Evolutionary conservation across 92 coral and sea anemone genomes (phyloP).

Genomic region (Metridium senile): DNA sequence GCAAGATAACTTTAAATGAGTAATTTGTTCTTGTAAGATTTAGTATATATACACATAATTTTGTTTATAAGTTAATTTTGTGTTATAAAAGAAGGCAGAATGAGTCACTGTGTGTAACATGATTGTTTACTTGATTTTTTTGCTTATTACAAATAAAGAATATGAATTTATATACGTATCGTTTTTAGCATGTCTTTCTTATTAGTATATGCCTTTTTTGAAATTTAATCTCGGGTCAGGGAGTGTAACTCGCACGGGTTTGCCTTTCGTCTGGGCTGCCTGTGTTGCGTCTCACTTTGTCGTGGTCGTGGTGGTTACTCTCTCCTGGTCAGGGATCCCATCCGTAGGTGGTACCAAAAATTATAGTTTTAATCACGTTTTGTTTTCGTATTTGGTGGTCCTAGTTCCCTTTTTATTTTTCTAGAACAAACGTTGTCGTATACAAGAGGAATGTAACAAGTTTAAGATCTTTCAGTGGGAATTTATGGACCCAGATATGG

Average conservation of each 20-base stretch:
- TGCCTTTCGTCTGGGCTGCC: constrained; percentile 11
- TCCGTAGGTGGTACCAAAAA: background rate
- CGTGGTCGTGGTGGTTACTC: constrained; percentile 18
- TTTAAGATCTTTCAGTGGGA: background rate
- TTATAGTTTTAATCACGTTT: background rate
- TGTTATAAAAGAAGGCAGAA: background rate
- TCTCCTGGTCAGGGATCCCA: constrained; percentile 16
- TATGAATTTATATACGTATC: background rate
- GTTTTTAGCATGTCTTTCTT: background rate
- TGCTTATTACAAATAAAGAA: background rate
- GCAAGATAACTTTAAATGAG: no score
- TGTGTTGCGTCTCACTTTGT: constrained; percentile 12
- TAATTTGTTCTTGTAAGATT: background rate
- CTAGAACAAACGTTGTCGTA: background rate
- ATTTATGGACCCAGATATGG: constrained; percentile 3
- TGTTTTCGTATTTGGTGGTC: background rate
- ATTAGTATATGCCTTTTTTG: background rate
- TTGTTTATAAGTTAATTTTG: background rate
- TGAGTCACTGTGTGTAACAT: background rate
- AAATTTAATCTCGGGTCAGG: background rate
- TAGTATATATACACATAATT: no score
- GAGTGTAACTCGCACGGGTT: constrained; percentile 15
- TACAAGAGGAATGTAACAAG: background rate
- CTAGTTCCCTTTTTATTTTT: background rate
- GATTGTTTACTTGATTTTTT: background rate